Evolutionary conservation across 2,888 invertebrate genomes (phyloP).

Genomic region (Apomyelois bistriatella): DNA sequence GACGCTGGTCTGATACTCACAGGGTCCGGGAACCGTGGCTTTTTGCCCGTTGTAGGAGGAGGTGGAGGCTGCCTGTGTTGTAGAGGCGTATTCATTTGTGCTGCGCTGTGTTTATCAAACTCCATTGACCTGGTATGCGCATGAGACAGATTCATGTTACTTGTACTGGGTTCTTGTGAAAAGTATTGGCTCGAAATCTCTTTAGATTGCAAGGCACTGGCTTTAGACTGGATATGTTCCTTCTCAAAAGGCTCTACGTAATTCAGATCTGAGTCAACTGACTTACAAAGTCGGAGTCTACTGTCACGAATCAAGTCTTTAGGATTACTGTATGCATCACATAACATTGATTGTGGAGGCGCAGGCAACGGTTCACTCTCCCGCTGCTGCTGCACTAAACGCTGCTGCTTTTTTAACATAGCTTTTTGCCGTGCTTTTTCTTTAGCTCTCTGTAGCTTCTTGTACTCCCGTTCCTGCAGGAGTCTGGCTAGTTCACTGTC

Average conservation of each 20-base stretch:
- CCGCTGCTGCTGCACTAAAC: slow-evolving; percentile 43
- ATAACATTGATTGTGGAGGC: slow-evolving; percentile 50
- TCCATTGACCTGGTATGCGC: slow-evolving; percentile 52
- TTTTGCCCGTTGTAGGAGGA: slow-evolving; percentile 59
- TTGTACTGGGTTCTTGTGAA: slow-evolving; percentile 48
- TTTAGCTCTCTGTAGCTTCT: slow-evolving; percentile 69
- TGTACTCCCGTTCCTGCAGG: slow-evolving; percentile 70
- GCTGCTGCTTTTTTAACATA: slow-evolving; percentile 67
- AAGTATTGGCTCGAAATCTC: slow-evolving; percentile 66
- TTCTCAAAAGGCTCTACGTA: slow-evolving; percentile 76
- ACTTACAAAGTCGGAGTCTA: slow-evolving; percentile 63
- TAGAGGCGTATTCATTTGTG: slow-evolving; percentile 34
- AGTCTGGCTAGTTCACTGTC: slow-evolving; percentile 67
- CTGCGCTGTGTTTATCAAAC: slow-evolving; percentile 33
- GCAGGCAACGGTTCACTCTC: slow-evolving; percentile 23
- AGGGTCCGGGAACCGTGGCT: slow-evolving; percentile 73
- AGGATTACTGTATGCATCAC: slow-evolving; percentile 73
- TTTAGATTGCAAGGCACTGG: slow-evolving; percentile 66
- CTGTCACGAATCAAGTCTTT: slow-evolving; percentile 64
- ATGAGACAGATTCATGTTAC: slow-evolving; percentile 46
- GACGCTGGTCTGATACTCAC: slow-evolving; percentile 71
- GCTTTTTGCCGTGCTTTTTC: slow-evolving; percentile 72
- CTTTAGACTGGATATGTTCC: slow-evolving; percentile 70
- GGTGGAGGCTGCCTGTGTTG: slow-evolving; percentile 68
- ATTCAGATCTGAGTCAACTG: slow-evolving; percentile 71